phyloP scores from a whole-genome alignment of 2,888 invertebrate species.

The Dinocampus coccinellae region DNA sequence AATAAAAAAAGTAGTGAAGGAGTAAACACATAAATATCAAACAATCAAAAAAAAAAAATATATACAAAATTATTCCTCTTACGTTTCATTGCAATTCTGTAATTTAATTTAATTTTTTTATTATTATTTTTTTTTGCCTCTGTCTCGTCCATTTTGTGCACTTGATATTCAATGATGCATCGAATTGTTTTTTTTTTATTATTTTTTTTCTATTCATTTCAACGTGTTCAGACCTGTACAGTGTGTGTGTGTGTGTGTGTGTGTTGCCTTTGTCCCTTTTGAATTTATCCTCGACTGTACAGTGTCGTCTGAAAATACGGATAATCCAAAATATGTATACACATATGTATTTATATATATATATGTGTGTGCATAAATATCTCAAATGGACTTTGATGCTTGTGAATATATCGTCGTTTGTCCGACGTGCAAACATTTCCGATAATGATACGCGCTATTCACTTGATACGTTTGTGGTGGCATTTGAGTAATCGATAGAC shows the following conservation, averaged over 20 bases:
- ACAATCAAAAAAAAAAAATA: no score
- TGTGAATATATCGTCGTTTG: background rate
- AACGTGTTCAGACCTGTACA: background rate
- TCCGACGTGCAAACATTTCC: background rate
- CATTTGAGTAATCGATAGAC: background rate
- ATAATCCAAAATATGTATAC: conserved; percentile 13
- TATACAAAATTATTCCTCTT: no score
- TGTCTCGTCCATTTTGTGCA: background rate
- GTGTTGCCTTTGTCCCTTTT: conserved; percentile 17
- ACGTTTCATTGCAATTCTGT: no score
- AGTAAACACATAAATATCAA: no score
- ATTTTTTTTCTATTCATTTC: background rate
- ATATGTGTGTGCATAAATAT: background rate
- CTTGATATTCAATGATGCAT: background rate
- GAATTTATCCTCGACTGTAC: conserved; percentile 14
- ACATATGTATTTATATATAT: no score
- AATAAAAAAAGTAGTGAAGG: no score
- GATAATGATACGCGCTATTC: background rate
- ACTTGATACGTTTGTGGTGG: background rate
- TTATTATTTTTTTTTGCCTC: background rate
- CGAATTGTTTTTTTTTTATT: background rate
- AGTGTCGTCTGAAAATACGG: conserved; percentile 22
- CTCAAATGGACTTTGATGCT: background rate
- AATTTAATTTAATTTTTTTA: no score
- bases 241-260: background rate